These are phyloP conservation scores for Pristionchus japonicus DNA, from an alignment of 2,888 invertebrate genomes.

Conservation along the genomic window DNA sequence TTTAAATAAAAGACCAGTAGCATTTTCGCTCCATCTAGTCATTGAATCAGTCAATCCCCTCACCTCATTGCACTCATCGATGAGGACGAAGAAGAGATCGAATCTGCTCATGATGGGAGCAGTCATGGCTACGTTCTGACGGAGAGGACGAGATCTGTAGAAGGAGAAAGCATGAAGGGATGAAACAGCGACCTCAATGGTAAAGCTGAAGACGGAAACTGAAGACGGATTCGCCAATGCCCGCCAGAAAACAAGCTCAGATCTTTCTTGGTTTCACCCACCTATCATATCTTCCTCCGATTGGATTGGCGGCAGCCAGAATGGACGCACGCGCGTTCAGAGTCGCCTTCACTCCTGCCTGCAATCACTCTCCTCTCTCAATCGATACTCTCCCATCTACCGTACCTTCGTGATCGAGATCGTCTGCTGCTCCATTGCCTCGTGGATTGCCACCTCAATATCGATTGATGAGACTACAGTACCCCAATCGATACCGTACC, in stretches of 20 bases:
- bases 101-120: conserved; percentile 99
- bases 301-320: conserved; percentile 96
- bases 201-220: too few species aligned
- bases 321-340: conserved; percentile 97
- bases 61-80: conserved; percentile 94
- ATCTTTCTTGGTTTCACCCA: background rate
- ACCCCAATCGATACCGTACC: conserved; percentile 53
- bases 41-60: background rate
- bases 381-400: background rate
- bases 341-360: conserved; percentile 83
- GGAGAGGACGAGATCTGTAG: conserved; percentile 84
- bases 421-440: conserved; percentile 99
- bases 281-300: conserved; percentile 93
- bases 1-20: background rate
- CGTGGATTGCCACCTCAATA: conserved; percentile 91
- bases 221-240: too few species aligned
- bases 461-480: background rate
- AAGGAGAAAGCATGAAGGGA: background rate
- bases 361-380: background rate
- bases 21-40: too few species aligned
- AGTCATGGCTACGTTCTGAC: conserved; percentile 92
- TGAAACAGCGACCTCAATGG: too few species aligned
- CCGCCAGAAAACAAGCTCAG: too few species aligned
- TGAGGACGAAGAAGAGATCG: conserved; percentile 97
- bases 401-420: conserved; percentile 91